Base-by-base conservation (phyloP, 1,140 invertebrate species). In the Trinorchestia longiramus region DNA sequence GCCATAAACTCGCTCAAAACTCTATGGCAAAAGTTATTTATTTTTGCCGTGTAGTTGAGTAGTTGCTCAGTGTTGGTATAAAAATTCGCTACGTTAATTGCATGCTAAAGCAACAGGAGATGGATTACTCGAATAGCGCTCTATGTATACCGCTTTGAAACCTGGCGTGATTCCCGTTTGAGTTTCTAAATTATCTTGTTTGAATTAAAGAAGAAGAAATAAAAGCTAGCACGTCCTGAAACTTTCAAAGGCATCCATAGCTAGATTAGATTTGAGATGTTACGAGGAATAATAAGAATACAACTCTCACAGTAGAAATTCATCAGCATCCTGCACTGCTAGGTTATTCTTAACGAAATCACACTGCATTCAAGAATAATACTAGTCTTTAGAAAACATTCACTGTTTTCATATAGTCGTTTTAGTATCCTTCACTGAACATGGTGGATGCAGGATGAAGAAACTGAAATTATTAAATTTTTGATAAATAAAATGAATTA, bases 51-150 rank as follows among this genome's bases (percentile, higher is more conserved):
- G 92, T 94, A 94, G 92, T 94, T 94, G 92, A 94, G 92, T 94
- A 94, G 92, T 94, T 94, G 92, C 92, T 94, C 92, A 94, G 92
- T 47, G 92, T 94, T 94, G 43, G 92, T n/a, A 45, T 11, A 94
- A 94, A 94, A 94, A 94, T 94, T 94, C 40, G 44, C 43, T 94
- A 94, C 92, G 92, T 94, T 94, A 94, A 94, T 94, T 94, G 92
- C 92, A 94, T 94, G 92, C 92, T 94, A 94, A 94, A 94, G 92
- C 92, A 94, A 94, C 92, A 94, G 92, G 92, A 94, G 92, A 94
- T 47, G 92, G 92, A 94, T 94, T 94, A 94, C 92, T 94, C 47
- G 92, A 45, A 42, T n/a, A 94, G 19, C 92, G 44, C 44, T 43
- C 92, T 43, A 94, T 94, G 44, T 45, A 47, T n/a, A 15, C 44